Evolutionary conservation across 2,113 vertebrate species (phyloP).

Genomic region (Poeciliopsis retropinna): DNA sequence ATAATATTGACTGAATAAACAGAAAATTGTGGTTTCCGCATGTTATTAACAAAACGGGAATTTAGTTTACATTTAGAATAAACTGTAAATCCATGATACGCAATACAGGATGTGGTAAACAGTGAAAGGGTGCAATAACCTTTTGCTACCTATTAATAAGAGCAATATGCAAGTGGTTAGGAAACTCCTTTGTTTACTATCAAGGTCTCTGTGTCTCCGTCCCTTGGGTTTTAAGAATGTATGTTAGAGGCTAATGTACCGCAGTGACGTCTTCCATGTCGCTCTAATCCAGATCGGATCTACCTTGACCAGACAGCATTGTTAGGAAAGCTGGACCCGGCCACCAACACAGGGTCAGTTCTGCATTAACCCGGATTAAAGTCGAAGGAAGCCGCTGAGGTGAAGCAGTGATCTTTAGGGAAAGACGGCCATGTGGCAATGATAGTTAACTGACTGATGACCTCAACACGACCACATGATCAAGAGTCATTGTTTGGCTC

Average conservation of each 20-base stretch:
- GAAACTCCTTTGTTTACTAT: background rate
- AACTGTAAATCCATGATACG: too few species aligned
- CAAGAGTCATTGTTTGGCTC: background rate
- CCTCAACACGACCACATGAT: conserved; percentile 35
- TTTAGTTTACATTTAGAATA: too few species aligned
- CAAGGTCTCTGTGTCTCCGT: background rate
- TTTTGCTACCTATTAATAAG: background rate
- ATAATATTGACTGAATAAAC: too few species aligned
- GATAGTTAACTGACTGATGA: conserved; percentile 15
- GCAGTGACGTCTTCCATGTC: background rate
- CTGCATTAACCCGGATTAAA: background rate
- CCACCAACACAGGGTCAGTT: background rate
- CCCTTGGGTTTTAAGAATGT: background rate
- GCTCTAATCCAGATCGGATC: conserved; percentile 53
- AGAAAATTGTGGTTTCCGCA: too few species aligned
- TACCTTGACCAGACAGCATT: conserved; percentile 29
- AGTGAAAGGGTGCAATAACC: background rate
- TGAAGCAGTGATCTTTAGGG: background rate
- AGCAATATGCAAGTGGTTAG: background rate
- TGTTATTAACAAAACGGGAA: too few species aligned
- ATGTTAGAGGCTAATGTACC: background rate
- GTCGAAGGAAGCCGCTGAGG: background rate
- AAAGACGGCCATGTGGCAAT: background rate
- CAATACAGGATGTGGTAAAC: too few species aligned
- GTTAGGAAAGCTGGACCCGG: background rate